Evolutionary conservation across 2,797 vertebrate genomes (phyloP).

Genomic region (Acipenser transmontanus): DNA sequence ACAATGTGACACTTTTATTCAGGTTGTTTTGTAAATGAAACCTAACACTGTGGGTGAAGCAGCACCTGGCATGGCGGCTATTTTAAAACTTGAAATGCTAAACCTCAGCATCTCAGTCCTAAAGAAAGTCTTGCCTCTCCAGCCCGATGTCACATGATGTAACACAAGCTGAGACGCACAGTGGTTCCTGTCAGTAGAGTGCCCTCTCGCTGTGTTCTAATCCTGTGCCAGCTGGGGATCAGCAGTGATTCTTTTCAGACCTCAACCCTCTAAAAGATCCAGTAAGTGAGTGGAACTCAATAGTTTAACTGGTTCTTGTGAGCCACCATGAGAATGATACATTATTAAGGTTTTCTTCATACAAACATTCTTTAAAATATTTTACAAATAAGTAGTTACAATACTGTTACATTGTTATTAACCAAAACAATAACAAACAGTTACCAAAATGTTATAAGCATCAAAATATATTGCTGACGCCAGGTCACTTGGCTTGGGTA

Average conservation of each 20-base stretch:
- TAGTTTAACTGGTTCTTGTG: too few species aligned
- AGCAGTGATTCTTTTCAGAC: background rate
- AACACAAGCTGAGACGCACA: slow-evolving; percentile 50
- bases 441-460: too few species aligned
- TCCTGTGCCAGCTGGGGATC: slow-evolving; percentile 17
- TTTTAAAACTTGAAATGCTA: slow-evolving; percentile 61
- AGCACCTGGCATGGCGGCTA: slow-evolving; percentile 65
- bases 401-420: too few species aligned
- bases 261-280: too few species aligned
- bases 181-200: slow-evolving; percentile 47
- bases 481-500: too few species aligned
- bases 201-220: slow-evolving; percentile 24
- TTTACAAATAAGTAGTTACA: too few species aligned
- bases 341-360: too few species aligned
- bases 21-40: slow-evolving; percentile 58
- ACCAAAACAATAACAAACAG: too few species aligned
- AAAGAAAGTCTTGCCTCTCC: slow-evolving; percentile 37
- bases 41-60: slow-evolving; percentile 44
- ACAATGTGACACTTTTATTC: slow-evolving; percentile 31
- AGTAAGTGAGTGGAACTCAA: too few species aligned
- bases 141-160: slow-evolving; percentile 54
- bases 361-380: too few species aligned
- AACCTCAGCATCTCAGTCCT: slow-evolving; percentile 40
- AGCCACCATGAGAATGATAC: too few species aligned
- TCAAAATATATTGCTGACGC: too few species aligned